Conservation (phyloP, 2,888 invertebrate genomes). For the Anthrax anthrax region DNA sequence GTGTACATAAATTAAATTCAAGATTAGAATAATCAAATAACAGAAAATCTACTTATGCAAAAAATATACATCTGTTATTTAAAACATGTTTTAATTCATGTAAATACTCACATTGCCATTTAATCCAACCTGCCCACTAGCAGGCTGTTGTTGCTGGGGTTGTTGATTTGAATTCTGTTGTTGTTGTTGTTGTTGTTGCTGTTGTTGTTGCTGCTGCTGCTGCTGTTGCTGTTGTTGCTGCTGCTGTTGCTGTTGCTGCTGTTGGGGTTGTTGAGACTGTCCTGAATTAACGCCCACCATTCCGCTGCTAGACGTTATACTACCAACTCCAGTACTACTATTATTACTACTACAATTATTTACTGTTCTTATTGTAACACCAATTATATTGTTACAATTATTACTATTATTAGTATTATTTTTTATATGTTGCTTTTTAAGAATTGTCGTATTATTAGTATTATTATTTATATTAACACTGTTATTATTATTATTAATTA, state of each 20-base stretch:
- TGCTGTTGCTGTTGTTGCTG: conserved; percentile 18
- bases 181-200: conserved; percentile 5
- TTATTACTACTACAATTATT: conserved; percentile 2
- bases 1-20: too few species aligned
- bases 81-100: background rate
- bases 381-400: background rate
- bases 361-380: background rate
- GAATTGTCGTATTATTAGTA: background rate
- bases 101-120: conserved; percentile 15
- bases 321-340: conserved; percentile 4
- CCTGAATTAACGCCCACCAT: conserved; percentile 14
- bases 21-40: too few species aligned
- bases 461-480: conserved; percentile 1
- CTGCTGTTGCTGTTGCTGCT: conserved; percentile 16
- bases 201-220: conserved; percentile 31
- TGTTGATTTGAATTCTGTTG: conserved; percentile 20
- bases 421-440: conserved; percentile 2
- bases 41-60: too few species aligned
- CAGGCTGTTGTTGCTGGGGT: conserved; percentile 9
- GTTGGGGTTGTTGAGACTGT: conserved; percentile 14
- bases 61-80: too few species aligned
- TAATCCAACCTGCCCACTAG: conserved; percentile 8
- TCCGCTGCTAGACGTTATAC: conserved; percentile 2
- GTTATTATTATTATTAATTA: conserved; percentile 1
- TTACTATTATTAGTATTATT: background rate